Percentiles rank a stretch among this genome's conserved stretches.
phyloP scores from a whole-genome alignment of 2,888 invertebrate genomes.

The Drosophila melanosoma region DNA sequence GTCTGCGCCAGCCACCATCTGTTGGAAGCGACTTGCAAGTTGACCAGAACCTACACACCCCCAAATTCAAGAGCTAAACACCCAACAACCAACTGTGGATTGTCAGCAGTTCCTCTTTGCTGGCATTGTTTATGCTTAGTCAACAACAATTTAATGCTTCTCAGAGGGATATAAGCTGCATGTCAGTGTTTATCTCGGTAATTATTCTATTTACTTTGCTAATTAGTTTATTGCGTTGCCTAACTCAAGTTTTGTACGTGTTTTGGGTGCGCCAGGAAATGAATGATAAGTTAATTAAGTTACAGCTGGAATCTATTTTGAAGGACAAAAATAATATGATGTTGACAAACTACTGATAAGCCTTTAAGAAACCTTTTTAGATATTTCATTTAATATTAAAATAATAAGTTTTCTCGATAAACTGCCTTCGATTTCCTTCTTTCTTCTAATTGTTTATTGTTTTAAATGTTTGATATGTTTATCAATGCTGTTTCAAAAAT shows the following conservation, averaged over 20 bases:
- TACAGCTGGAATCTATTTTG: neutral
- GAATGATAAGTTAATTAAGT: conserved; percentile 27
- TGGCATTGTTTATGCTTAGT: conserved; percentile 60
- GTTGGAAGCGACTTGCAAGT: conserved; percentile 39
- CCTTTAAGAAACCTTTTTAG: neutral
- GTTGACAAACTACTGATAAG: neutral
- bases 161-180: conserved; percentile 45
- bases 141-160: conserved; percentile 50
- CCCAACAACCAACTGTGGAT: conserved; percentile 75
- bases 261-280: conserved; percentile 42
- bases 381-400: neutral
- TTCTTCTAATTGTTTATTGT: neutral
- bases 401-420: neutral
- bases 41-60: conserved; percentile 6
- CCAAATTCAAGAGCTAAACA: neutral
- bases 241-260: conserved; percentile 16
- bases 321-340: neutral
- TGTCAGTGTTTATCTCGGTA: conserved; percentile 24
- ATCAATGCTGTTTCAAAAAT: conserved; percentile 1
- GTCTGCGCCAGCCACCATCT: conserved; percentile 47
- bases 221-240: conserved; percentile 62
- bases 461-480: neutral
- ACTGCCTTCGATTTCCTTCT: neutral
- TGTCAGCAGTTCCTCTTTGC: conserved; percentile 35
- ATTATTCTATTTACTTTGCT: conserved; percentile 57